Base-by-base conservation (phyloP, 2,113 vertebrate species). In the Raja brachyura region DNA sequence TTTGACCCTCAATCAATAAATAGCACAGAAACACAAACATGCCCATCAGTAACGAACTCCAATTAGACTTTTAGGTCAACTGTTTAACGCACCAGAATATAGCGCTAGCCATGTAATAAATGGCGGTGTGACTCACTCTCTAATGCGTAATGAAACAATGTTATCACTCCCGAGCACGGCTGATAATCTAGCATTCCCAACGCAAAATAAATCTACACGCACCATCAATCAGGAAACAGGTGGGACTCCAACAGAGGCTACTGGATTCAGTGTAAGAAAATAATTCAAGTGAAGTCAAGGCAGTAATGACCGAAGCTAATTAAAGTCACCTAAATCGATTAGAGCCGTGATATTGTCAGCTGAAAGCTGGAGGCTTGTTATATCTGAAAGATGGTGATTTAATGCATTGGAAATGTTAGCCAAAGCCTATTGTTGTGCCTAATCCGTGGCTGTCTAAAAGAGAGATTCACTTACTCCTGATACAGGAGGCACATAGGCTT, bases 391-490 rank as follows among this genome's bases (percentile, higher is more conserved):
- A 25, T 48, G 31, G 20, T 90, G 90, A 39, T 22, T 73, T 48
- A 92, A 48, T 28, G 22, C 28, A 10, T 14, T 54, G 20, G 90
- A 74, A 11, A 92, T 73, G 18, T 66, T 93, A 88, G 68, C 77
- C 81, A 73, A 74, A 93, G 93, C 18, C 90, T 61, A 93, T 93
- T 93, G 81, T 93, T 83, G 63, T 61, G 28, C 33, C 39, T 81
- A 70, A 63, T 73, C 66, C 22, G 7, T 25, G 25, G 68, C 68
- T 25, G 39, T 22, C 96, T 95, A 93, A 93, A 94, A 93, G 95
- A 74, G 68, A 92, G 96, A 97, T 97, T 96, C 97, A 95, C 95
- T 95, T 96, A 97, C 97, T 96, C 96, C 97, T 97, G 96, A 97
- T 97, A 96, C 96, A 96, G 66, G 95, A 97, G 95, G 95, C 95